These are phyloP conservation scores for Catharus fuscescens DNA, from an alignment of 2,113 vertebrate species.

Conservation along the genomic window DNA sequence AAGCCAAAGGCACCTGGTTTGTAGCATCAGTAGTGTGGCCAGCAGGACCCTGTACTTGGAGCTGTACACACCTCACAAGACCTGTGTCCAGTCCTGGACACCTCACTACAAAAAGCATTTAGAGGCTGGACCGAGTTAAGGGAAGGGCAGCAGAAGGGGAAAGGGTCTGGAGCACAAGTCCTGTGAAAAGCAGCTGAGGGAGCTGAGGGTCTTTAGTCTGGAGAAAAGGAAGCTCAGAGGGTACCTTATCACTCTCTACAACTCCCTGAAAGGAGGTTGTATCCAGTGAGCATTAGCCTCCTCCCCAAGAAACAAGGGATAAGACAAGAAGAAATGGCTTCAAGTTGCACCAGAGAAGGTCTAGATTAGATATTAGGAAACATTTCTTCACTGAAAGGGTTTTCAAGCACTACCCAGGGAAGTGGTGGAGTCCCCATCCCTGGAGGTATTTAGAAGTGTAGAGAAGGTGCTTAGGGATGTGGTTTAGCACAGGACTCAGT, in stretches of 20 bases:
- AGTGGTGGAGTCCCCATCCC: too few species aligned
- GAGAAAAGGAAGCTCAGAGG: background rate
- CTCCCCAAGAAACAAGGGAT: background rate
- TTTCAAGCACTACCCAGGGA: background rate
- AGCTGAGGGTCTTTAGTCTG: background rate
- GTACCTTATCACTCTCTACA: background rate
- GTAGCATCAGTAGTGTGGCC: background rate
- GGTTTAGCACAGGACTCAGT: background rate
- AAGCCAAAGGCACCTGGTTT: background rate
- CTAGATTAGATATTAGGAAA: background rate
- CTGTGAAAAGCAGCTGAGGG: background rate
- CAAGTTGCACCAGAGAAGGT: background rate
- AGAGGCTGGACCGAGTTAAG: rapidly evolving
- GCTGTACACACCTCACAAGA: background rate
- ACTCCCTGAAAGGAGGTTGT: background rate
- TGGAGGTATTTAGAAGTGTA: background rate
- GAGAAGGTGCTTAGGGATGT: background rate
- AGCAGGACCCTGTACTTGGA: background rate
- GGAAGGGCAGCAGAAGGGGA: background rate
- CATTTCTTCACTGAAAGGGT: background rate
- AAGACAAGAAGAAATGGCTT: background rate
- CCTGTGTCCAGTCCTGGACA: background rate
- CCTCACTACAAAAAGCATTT: too few species aligned
- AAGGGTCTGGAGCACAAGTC: background rate
- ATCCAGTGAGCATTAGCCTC: background rate